Base-by-base conservation (phyloP, 2,888 invertebrate species). In the Nephrocerus scutellatus region DNA sequence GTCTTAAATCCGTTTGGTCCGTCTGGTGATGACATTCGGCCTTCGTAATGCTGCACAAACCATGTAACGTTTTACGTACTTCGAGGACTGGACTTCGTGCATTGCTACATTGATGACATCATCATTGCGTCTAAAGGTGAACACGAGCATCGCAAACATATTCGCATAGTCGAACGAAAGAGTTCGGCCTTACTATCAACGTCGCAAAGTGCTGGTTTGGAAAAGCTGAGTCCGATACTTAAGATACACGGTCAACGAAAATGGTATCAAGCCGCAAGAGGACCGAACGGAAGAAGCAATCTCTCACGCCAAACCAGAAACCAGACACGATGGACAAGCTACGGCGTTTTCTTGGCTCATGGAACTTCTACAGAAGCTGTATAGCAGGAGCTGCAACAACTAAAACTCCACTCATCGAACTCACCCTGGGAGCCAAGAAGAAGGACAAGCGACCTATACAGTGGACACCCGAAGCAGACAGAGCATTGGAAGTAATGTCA, bases 1-100 rank as follows among this genome's bases (percentile, higher is more conserved):
- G 54, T 65, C 4, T 58, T 46, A 8, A 64, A 62, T 3, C 60
- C 60, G 0, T 63, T 63, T 38, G 59, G 59, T 5, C 43, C 60
- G 5, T 65, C 53, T 33, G 60, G 20, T 16, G 5, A 62, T 61
- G 60, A 50, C 55, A 0, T 66, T 62, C 36, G 63, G 62, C 0
- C 43, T 66, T 3, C 43, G 57, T 0, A 63, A 63, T 39, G 60
- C 61, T 1, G 56, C 53, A 3, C 59, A 60, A 24, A 59, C 59
- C 1, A 66, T 65, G 35, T 59, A 61, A 39, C 41, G 56, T 4
- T 53, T 60, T 34, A 58, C 3, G 46, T 60, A 1, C 30, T 54
- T 6, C 26, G 48, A 15, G 54, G 46, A 4, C 21, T 56, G 5
- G 39, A 43, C 9, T 52, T 59, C 34, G 45, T 36, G 6, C 52